phyloP scores from a whole-genome alignment of 2,888 invertebrate genomes.

The Furcula furcula region DNA sequence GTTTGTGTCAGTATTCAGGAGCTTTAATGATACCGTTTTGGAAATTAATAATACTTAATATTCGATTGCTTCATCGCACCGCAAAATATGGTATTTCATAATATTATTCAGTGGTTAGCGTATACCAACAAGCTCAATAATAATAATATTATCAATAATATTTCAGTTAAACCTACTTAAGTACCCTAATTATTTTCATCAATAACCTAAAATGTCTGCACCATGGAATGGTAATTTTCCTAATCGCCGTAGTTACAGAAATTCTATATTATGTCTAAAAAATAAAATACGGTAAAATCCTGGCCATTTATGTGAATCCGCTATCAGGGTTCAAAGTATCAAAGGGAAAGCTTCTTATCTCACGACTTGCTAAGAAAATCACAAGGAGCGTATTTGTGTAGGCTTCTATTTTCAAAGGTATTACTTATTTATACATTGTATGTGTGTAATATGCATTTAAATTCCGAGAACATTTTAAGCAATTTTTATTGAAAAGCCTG shows the following conservation, averaged over 20 bases:
- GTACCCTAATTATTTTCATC: background rate
- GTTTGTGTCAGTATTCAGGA: background rate
- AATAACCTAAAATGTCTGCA: too few species aligned
- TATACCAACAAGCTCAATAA: too few species aligned
- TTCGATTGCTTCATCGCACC: background rate
- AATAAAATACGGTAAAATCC: conserved; percentile 20
- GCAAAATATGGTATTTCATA: background rate
- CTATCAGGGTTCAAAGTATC: conserved; percentile 26
- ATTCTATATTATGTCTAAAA: conserved; percentile 14
- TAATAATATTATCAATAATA: too few species aligned
- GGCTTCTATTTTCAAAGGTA: conserved; percentile 14
- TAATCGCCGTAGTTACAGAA: conserved; percentile 13
- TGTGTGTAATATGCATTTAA: background rate
- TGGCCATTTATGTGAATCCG: conserved; percentile 20
- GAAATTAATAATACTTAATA: conserved; percentile 5
- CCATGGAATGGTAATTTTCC: conserved; percentile 5
- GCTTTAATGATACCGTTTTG: conserved; percentile 1
- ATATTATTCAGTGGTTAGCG: too few species aligned
- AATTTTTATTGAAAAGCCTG: too few species aligned
- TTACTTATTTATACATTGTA: conserved; percentile 8
- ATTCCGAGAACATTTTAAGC: too few species aligned
- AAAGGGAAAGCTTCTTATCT: conserved; percentile 29
- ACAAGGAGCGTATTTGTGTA: conserved; percentile 9
- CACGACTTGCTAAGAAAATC: conserved; percentile 19
- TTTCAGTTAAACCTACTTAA: too few species aligned